Base-by-base conservation (phyloP, 2,888 invertebrate species). In the Magallana nippona region DNA sequence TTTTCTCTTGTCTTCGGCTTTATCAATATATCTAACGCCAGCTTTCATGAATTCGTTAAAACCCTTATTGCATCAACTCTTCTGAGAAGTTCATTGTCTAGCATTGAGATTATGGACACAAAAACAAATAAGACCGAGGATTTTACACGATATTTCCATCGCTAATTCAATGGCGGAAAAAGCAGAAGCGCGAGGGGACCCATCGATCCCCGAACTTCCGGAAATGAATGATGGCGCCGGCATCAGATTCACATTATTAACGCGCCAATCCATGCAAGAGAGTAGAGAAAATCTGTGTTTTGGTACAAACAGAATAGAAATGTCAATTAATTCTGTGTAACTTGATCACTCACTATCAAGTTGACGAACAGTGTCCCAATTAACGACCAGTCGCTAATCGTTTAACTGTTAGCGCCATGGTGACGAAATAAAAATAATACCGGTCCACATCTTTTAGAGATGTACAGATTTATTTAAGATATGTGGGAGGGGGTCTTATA, bases 401-500 rank as follows among this genome's bases (percentile, higher is more conserved):
- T 22, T 27, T 22, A 15, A 27, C 15, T 27, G 27, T 27, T 27
- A 13, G 71, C 71, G 22, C 32, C 27, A 71, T 71, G 71, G 71
- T 27, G 71, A 71, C 32, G 13, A 13, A 5, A 71, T 60, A 17
- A 17, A 60, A 60, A 60, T n/a, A 60, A 44, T 44, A 8, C 44
- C 44, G 44, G 44, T 44, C 44, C 5, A 44, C 5, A 44, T 3
- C 3, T 44, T 44, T 44, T 5, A 44, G 10, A 44, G 44, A 44
- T 44, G 0, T 8, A 44, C 60, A 8, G 5, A 78, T 17, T 19
- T 56, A 55, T 55, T 78, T 78, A 15, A 15, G 2, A 15, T 17
- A 55, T 11, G 55, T 78, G n/a, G 22, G 15, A 60, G 13, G 27
- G 10, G 55, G 10, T 5, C 32, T 5, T 2, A 44, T 44, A 96